Conservation (phyloP, 2,113 vertebrate genomes). For the Cavia aperea region DNA sequence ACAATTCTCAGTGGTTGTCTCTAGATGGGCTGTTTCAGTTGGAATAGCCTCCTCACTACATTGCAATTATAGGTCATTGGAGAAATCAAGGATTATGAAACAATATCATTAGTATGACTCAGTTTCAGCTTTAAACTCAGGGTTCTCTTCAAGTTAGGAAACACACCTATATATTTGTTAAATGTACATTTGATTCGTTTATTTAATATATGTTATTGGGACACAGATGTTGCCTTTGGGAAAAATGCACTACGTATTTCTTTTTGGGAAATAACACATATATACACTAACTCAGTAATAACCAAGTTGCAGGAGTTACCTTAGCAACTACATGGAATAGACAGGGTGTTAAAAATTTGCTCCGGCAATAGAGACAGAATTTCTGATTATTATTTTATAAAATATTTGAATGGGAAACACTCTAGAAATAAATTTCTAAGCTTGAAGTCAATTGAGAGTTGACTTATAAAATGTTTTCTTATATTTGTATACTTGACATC, state of each 20-base stretch:
- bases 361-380: not conserved
- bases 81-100: not conserved
- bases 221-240: not conserved
- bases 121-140: conserved; percentile 21
- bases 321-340: conserved; percentile 8
- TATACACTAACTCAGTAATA: conserved; percentile 13
- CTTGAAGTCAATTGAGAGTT: not conserved
- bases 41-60: not conserved
- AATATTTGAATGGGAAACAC: not conserved
- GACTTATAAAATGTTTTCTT: not conserved
- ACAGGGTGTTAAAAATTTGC: not conserved
- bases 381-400: not conserved
- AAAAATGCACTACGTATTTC: not conserved
- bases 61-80: not conserved
- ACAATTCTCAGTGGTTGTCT: not conserved
- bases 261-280: not conserved
- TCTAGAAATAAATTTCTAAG: conserved; percentile 15
- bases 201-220: not conserved
- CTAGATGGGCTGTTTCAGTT: not conserved
- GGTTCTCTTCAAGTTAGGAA: conserved; percentile 17
- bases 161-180: not conserved
- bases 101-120: not conserved
- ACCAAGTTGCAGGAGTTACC: not conserved
- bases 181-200: not conserved
- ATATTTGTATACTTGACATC: not conserved